Percentiles rank a stretch among this genome's conserved stretches.
phyloP scores from a whole-genome alignment of 2,888 invertebrate species.

The Synergus japonicus region DNA sequence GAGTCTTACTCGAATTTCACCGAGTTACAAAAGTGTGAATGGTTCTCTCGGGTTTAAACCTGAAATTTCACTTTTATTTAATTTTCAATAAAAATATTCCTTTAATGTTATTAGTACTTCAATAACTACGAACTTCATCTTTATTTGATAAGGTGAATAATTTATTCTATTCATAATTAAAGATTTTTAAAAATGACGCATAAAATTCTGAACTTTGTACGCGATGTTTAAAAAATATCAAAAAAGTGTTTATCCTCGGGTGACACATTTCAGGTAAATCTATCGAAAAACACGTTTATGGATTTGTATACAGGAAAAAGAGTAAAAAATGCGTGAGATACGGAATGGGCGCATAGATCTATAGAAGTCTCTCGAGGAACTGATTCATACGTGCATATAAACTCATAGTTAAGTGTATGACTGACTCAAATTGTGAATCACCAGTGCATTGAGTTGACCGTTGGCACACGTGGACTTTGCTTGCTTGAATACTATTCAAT shows the following conservation, averaged over 20 bases:
- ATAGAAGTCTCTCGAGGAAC: not conserved
- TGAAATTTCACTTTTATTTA: not conserved
- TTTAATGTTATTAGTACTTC: not conserved
- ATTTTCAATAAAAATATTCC: not conserved
- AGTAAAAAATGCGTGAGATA: constrained; percentile 3
- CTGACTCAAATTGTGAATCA: not conserved
- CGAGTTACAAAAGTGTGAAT: not conserved
- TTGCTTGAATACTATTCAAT: constrained; percentile 12
- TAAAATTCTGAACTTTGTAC: too few species aligned
- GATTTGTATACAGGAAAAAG: not conserved
- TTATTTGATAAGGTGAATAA: not conserved
- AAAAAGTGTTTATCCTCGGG: constrained; percentile 5
- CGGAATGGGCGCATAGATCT: constrained; percentile 2
- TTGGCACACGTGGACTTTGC: constrained; percentile 19
- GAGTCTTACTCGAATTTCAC: not conserved
- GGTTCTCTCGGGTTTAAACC: not conserved
- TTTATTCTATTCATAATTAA: not conserved
- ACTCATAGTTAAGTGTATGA: constrained; percentile 10
- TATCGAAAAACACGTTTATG: not conserved
- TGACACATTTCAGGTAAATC: constrained; percentile 16
- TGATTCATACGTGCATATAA: constrained; percentile 23
- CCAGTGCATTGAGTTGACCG: constrained; percentile 9
- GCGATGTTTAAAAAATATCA: not conserved
- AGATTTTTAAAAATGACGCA: not conserved
- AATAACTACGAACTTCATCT: too few species aligned